Percentiles rank a stretch among this genome's conserved stretches.
Evolutionary conservation across 2,113 vertebrate genomes (phyloP).

Genomic region (Xenopus laevis): DNA sequence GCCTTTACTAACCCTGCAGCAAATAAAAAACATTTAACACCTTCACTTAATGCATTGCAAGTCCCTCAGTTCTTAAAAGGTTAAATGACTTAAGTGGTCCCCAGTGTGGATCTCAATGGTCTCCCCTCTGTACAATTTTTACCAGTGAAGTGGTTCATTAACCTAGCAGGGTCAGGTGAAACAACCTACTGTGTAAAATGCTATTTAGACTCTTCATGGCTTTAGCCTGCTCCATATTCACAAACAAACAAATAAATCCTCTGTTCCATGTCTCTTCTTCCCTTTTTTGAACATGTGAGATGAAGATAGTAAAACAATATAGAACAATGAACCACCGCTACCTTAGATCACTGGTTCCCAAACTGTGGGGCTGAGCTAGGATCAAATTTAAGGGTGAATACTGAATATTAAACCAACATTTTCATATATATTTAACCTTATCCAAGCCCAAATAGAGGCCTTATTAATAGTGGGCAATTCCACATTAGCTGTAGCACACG

Average conservation of each 20-base stretch:
- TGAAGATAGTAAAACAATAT: no score
- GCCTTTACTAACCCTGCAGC: slow-evolving; percentile 95
- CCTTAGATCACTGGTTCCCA: no score
- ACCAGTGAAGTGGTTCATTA: slow-evolving; percentile 38
- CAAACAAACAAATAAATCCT: background rate
- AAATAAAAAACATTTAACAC: slow-evolving; percentile 89
- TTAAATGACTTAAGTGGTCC: slow-evolving; percentile 44
- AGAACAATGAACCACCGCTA: no score
- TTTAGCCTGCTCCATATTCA: background rate
- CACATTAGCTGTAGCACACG: no score
- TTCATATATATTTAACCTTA: no score
- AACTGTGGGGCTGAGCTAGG: no score
- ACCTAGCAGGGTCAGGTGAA: slow-evolving; percentile 25
- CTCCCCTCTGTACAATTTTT: background rate
- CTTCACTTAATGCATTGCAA: slow-evolving; percentile 41
- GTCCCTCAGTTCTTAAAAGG: slow-evolving; percentile 40
- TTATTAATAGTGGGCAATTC: no score
- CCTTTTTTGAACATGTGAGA: no score
- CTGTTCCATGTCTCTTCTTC: background rate
- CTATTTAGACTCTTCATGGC: slow-evolving; percentile 8
- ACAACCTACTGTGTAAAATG: slow-evolving; percentile 27
- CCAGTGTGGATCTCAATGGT: slow-evolving; percentile 21
- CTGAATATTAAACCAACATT: no score
- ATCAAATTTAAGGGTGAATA: no score
- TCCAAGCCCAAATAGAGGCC: no score